Percentiles rank a stretch among this genome's conserved stretches.
Evolutionary conservation across 1,140 invertebrate species (phyloP).

Genomic region (Drosophila kikkawai): DNA sequence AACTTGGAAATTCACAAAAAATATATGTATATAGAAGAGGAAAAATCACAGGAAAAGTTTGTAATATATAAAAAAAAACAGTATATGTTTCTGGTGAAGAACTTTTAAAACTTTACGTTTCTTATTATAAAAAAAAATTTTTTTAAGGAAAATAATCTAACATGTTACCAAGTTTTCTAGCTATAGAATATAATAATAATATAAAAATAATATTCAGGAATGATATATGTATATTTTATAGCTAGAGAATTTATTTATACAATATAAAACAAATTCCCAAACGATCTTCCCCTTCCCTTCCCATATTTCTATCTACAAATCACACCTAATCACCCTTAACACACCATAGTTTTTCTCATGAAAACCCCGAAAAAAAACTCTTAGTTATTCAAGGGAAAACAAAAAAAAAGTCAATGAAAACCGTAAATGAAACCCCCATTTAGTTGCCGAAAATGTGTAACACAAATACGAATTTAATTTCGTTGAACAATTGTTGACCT

Average conservation of each 20-base stretch:
- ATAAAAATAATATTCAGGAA: too few relatives aligned
- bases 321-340: neutral
- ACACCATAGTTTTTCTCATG: neutral
- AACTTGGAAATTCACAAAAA: slow-evolving; percentile 2
- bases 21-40: neutral
- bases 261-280: neutral
- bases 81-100: neutral
- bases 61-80: too few relatives aligned
- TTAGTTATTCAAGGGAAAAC: neutral
- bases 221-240: too few relatives aligned
- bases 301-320: neutral
- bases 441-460: slow-evolving; percentile 9
- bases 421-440: neutral
- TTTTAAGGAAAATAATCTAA: neutral
- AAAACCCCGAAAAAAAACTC: neutral
- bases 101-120: neutral
- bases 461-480: slow-evolving; percentile 44
- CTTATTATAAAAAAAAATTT: neutral
- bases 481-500: slow-evolving; percentile 41
- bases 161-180: too few relatives aligned
- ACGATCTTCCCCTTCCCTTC: neutral
- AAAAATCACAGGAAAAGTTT: neutral
- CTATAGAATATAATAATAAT: neutral
- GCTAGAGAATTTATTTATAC: too few relatives aligned
- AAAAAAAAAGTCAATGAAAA: slow-evolving; percentile 2